phyloP scores from a whole-genome alignment of 1,140 invertebrate species.

The Bradynema listronoti region DNA sequence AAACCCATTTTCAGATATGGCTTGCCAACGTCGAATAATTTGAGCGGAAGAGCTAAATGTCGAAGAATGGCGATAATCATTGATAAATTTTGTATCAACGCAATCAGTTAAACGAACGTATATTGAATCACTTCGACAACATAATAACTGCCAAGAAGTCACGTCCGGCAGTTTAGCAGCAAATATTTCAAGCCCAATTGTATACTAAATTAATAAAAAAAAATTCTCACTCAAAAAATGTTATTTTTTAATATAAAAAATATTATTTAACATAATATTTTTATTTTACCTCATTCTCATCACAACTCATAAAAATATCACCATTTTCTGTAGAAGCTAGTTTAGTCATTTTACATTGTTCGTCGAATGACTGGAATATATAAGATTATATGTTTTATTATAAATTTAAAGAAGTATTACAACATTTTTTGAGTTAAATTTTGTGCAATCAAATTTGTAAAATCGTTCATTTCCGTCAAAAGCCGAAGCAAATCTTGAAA shows the following conservation, averaged over 20 bases:
- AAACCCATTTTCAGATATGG: constrained; percentile 48
- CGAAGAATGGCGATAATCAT: constrained; percentile 44
- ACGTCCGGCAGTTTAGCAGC: constrained; percentile 24
- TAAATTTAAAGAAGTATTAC: constrained; percentile 15
- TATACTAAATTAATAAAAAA: no score
- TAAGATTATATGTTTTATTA: background rate
- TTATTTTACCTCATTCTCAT: constrained; percentile 34
- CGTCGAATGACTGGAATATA: constrained; percentile 40
- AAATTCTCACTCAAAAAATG: no score
- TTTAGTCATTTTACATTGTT: constrained; percentile 44
- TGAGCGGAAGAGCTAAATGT: constrained; percentile 45
- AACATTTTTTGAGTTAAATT: constrained; percentile 30
- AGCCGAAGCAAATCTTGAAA: constrained; percentile 46
- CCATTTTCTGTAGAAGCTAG: constrained; percentile 46
- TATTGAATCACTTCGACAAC: constrained; percentile 37
- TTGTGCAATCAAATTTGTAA: constrained; percentile 48
- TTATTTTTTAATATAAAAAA: background rate
- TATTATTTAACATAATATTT: background rate
- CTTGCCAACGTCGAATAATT: constrained; percentile 43
- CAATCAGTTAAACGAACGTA: constrained; percentile 36
- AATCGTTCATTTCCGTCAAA: constrained; percentile 46
- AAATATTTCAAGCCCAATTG: constrained; percentile 49
- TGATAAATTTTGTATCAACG: constrained; percentile 49
- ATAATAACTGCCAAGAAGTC: constrained; percentile 46
- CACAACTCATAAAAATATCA: constrained; percentile 50